These are phyloP conservation scores for Hestina assimilis DNA, from an alignment of 1,140 invertebrate species.

Conservation along the genomic window DNA sequence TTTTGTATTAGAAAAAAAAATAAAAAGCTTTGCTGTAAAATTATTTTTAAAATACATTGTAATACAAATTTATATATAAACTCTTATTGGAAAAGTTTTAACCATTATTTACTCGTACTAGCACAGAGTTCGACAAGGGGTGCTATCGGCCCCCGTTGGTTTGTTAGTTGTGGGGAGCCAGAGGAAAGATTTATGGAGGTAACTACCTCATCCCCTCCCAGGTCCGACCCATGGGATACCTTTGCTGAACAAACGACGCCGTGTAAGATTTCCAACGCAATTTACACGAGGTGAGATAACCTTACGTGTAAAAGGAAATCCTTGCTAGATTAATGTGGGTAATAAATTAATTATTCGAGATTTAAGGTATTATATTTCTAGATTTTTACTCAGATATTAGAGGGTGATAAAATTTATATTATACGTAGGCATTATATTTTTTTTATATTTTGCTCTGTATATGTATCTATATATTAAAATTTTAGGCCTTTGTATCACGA, in stretches of 20 bases:
- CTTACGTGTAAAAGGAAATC: slow-evolving; percentile 18
- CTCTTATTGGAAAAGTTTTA: slow-evolving; percentile 69
- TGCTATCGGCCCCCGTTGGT: slow-evolving; percentile 40
- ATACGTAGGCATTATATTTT: too few relatives aligned
- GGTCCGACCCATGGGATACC: slow-evolving; percentile 56
- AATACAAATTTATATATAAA: too few relatives aligned
- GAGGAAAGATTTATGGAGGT: slow-evolving; percentile 75
- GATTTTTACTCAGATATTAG: neutral
- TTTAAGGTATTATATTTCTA: neutral
- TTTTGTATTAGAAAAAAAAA: too few relatives aligned
- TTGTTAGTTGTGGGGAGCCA: slow-evolving; percentile 69
- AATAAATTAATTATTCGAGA: slow-evolving; percentile 18
- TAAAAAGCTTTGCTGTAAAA: too few relatives aligned
- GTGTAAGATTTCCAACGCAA: slow-evolving; percentile 69
- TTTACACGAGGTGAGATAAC: slow-evolving; percentile 48
- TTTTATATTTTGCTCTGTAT: too few relatives aligned
- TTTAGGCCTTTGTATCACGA: too few relatives aligned
- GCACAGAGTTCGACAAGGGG: slow-evolving; percentile 43
- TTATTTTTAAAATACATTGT: too few relatives aligned
- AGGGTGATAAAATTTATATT: neutral
- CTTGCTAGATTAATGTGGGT: slow-evolving; percentile 17
- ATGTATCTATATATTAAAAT: too few relatives aligned
- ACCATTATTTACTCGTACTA: slow-evolving; percentile 57
- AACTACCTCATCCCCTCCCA: slow-evolving; percentile 50
- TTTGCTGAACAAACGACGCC: slow-evolving; percentile 65